Evolutionary conservation across 35 echinoderm and acorn worm species (phyloP).

Genomic region (Heliocidaris erythrogramma): DNA sequence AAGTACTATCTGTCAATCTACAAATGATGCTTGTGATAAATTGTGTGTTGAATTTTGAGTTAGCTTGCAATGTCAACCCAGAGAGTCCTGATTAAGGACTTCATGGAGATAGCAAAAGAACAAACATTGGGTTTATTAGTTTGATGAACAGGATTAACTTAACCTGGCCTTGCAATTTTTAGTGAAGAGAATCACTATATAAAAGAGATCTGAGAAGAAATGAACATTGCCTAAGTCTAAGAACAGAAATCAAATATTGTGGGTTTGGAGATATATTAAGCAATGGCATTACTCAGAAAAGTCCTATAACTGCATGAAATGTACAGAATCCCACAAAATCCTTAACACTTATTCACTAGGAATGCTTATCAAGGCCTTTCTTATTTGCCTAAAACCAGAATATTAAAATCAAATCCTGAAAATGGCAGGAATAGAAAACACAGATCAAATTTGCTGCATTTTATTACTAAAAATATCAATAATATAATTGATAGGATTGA

Average conservation of each 20-base stretch:
- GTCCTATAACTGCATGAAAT: neutral
- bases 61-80: neutral
- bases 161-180: neutral
- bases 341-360: neutral
- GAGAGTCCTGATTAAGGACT: neutral
- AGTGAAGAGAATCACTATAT: neutral
- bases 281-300: neutral
- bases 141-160: slow-evolving; percentile 8
- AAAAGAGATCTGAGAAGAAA: neutral
- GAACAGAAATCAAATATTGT: slow-evolving; percentile 2
- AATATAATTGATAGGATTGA: too few relatives aligned
- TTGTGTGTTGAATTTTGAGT: neutral
- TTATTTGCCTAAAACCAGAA: neutral
- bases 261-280: neutral
- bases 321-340: neutral
- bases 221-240: too few relatives aligned
- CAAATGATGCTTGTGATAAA: neutral
- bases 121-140: slow-evolving; percentile 25
- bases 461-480: too few relatives aligned
- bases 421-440: neutral
- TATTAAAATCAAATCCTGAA: neutral
- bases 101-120: neutral
- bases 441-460: too few relatives aligned
- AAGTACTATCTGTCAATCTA: neutral
- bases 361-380: neutral